Evolutionary conservation across 2,888 invertebrate species (phyloP).

Genomic region (Mythimna impura): DNA sequence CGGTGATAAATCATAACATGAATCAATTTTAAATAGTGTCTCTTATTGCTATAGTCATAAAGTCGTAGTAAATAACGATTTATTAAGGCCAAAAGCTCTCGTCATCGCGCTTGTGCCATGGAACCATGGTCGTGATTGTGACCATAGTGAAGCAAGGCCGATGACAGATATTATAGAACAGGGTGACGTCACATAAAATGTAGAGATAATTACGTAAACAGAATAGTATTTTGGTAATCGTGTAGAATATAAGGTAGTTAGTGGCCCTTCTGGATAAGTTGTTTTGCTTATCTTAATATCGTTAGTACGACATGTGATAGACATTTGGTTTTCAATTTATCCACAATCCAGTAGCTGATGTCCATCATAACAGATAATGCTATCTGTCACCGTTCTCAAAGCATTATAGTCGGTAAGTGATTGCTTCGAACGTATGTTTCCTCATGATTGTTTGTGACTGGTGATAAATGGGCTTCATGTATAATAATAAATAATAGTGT

Average conservation of each 20-base stretch:
- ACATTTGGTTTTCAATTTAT: conserved; percentile 22
- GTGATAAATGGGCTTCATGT: conserved; percentile 38
- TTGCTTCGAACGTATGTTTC: conserved; percentile 45
- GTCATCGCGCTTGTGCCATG: conserved; percentile 62
- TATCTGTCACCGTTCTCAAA: conserved; percentile 47
- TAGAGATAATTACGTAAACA: conserved; percentile 55
- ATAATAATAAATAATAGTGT: conserved; percentile 15
- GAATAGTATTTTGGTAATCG: conserved; percentile 44
- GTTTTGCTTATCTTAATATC: conserved; percentile 29
- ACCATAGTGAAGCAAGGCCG: conserved; percentile 65
- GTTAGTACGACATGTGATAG: conserved; percentile 10
- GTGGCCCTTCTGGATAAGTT: conserved; percentile 8
- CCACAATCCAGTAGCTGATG: conserved; percentile 38
- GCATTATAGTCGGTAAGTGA: conserved; percentile 22
- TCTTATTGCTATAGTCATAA: conserved; percentile 53
- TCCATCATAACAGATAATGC: conserved; percentile 41
- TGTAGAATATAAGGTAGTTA: conserved; percentile 9
- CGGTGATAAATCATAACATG: conserved; percentile 41
- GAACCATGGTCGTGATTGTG: conserved; percentile 65
- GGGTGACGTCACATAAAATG: conserved; percentile 60
- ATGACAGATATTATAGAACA: conserved; percentile 60
- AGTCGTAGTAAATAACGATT: conserved; percentile 36
- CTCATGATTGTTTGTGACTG: conserved; percentile 42
- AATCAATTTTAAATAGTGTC: conserved; percentile 43
- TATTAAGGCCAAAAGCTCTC: conserved; percentile 68